phyloP scores from a whole-genome alignment of 2,888 invertebrate species.

The Geophilus truncorum region DNA sequence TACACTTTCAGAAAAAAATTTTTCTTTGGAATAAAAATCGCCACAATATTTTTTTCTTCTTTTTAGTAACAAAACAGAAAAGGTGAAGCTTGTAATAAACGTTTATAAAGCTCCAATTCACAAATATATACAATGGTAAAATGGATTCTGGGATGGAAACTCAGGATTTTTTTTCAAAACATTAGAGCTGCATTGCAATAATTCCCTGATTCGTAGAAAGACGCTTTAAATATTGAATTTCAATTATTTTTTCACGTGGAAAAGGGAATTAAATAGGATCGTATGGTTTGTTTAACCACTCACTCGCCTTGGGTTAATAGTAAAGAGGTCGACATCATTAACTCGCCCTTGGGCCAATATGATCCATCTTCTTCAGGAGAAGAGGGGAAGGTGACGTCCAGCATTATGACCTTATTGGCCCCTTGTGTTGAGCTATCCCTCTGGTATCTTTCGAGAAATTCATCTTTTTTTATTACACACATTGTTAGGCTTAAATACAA shows the following conservation, averaged over 20 bases:
- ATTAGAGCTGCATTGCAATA: too few relatives aligned
- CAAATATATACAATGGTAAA: too few relatives aligned
- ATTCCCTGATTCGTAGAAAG: too few relatives aligned
- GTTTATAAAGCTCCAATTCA: too few relatives aligned
- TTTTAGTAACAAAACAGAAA: too few relatives aligned
- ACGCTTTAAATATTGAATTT: too few relatives aligned
- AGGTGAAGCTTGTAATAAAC: too few relatives aligned
- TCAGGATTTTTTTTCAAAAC: too few relatives aligned
- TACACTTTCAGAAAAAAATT: too few relatives aligned
- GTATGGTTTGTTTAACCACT: neutral
- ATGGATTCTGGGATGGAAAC: too few relatives aligned
- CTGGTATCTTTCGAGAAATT: neutral
- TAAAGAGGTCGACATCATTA: conserved; percentile 14
- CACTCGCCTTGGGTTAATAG: neutral
- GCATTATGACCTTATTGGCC: conserved; percentile 7
- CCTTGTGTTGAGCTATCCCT: neutral
- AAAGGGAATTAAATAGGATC: neutral
- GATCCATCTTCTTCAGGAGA: conserved; percentile 17
- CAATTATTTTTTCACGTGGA: neutral
- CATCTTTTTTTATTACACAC: too few relatives aligned
- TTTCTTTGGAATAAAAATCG: neutral
- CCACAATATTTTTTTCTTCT: neutral
- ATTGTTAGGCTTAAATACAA: too few relatives aligned
- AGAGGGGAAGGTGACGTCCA: conserved; percentile 27
- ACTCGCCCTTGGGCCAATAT: conserved; percentile 20